Evolutionary conservation across 2,888 invertebrate genomes (phyloP).

Genomic region (Xanthorhoe spadicearia): DNA sequence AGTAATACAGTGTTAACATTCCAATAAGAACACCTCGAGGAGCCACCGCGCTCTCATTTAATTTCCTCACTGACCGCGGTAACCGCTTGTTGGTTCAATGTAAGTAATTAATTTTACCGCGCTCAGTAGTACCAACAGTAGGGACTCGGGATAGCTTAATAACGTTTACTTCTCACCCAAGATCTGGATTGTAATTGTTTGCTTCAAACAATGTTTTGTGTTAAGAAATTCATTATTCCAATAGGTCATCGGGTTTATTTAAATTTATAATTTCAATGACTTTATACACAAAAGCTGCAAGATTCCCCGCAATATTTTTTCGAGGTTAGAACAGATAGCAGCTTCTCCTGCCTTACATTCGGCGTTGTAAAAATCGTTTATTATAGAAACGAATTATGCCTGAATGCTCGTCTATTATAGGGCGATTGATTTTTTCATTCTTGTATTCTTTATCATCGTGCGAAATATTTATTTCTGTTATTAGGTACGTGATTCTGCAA

Average conservation of each 20-base stretch:
- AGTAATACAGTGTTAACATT: constrained; percentile 39
- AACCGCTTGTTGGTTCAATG: constrained; percentile 72
- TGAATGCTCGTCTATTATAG: too few species aligned
- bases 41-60: constrained; percentile 65
- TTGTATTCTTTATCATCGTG: constrained; percentile 11
- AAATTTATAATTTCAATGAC: too few species aligned
- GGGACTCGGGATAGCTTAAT: constrained; percentile 56
- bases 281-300: too few species aligned
- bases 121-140: constrained; percentile 58
- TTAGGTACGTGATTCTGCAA: constrained; percentile 6
- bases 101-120: constrained; percentile 74
- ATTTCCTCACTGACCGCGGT: constrained; percentile 72
- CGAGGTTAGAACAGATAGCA: too few species aligned
- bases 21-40: constrained; percentile 58
- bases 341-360: too few species aligned
- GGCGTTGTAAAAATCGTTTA: too few species aligned
- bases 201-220: constrained; percentile 5
- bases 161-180: constrained; percentile 49
- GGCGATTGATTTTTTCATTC: constrained; percentile 21
- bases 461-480: too few species aligned
- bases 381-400: too few species aligned
- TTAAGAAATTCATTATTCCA: not conserved
- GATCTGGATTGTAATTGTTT: constrained; percentile 41
- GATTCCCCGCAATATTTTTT: too few species aligned
- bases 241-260: not conserved